Base-by-base conservation (phyloP, 2,797 vertebrate species). In the Leontopithecus rosalia region DNA sequence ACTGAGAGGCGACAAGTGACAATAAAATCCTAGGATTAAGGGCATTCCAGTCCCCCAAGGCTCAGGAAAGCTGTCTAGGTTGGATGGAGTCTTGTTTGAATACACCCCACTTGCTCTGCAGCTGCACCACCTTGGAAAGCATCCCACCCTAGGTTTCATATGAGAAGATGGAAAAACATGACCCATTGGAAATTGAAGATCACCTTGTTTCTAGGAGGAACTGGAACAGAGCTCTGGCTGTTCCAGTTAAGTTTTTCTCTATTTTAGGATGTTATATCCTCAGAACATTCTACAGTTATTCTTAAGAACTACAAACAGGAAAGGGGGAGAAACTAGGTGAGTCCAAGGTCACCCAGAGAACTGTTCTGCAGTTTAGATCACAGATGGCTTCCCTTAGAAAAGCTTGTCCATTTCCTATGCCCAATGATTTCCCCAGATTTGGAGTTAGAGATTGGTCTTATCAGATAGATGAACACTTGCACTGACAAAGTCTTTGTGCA, bases 201-300 rank as follows among this genome's bases (percentile, higher is more conserved):
- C 30, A 26, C 30, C 8, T 39, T 87, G 14, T 79, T 75, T 88
- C 36, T 75, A 76, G 30, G 57, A 82, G 67, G 28, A 43, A 64
- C 57, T 76, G 46, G 70, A 95, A 95, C 52, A 88, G 67, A 75
- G 9, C 33, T 26, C 39, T n/a, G 20, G 26, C 19, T 33, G 9
- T 75, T 81, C 76, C 4, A 95, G 36, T 24, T 24, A 33, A 39
- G 33, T 20, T 88, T n/a, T 67, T 82, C 67, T 58, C 77, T 67
- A 48, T 83, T 52, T 57, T 79, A 48, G 58, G 57, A 92, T 95
- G 48, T 83, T 94, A 46, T 52, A 67, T 76, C 43, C 77, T 20
- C 15, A 30, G 43, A 46, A 64, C 36, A 89, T 64, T 83, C 55
- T 83, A 43, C 55, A 76, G 26, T 43, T 83, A 76, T 75, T 75